Evolutionary conservation across 2,888 invertebrate species (phyloP).

Genomic region (Idaea dimidiata): DNA sequence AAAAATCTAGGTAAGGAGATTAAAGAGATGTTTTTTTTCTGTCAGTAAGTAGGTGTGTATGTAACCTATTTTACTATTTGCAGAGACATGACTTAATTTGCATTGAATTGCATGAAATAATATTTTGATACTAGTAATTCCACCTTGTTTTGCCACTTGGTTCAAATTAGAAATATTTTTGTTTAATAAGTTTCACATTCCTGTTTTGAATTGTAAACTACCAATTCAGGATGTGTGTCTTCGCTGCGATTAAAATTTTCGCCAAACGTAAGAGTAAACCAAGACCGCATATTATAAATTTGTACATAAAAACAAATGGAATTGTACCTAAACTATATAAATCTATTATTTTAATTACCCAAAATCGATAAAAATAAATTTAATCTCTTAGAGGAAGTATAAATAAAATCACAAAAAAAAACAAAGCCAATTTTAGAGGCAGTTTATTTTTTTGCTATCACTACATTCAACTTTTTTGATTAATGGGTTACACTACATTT

Average conservation of each 20-base stretch:
- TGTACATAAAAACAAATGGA: no score
- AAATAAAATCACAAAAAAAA: constrained; percentile 19
- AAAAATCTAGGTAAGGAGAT: constrained; percentile 32
- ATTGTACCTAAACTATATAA: no score
- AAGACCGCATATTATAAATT: no score
- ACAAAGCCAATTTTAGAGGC: background rate
- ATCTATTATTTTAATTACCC: background rate
- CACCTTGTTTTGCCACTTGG: no score
- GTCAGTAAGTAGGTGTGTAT: background rate
- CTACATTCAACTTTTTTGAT: constrained; percentile 3
- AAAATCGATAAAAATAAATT: background rate
- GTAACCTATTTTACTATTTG: background rate
- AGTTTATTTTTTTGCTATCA: background rate
- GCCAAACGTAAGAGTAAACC: no score
- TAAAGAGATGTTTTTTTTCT: background rate
- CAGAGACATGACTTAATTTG: background rate
- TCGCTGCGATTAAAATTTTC: no score
- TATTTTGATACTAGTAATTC: no score
- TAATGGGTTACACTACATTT: background rate
- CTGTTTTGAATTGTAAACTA: no score
- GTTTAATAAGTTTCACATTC: no score
- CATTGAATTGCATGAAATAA: background rate
- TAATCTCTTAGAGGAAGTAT: background rate
- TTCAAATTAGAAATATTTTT: no score
- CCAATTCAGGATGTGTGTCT: no score